Evolutionary conservation across 2,797 vertebrate species (phyloP), one percentile per base, ranked within the genome.

Genomic region (Hipposideros larvatus): DNA sequence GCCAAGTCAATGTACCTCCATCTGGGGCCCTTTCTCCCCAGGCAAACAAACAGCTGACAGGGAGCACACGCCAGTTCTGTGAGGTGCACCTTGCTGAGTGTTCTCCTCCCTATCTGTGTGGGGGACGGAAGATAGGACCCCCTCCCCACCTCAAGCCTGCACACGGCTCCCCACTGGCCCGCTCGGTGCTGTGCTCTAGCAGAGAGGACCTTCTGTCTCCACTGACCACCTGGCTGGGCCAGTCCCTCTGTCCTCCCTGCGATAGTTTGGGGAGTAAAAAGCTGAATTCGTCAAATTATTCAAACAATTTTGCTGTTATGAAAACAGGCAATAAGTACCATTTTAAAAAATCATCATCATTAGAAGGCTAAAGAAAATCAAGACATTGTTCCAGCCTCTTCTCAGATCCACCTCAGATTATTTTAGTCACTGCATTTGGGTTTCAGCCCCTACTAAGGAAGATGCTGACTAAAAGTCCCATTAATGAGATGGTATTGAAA

Each of bases 21-120:
- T 24, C 48, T 37, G 26, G 59, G 14, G 7, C 7, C 9, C 28
- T 28, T 79, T 51, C 19, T 85, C 34, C 21, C 26, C 26, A 53
- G 51, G 68, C 80, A 86, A 59, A 51, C 31, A n/a, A 51, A 28
- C 13, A 21, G 31, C 34, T 31, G 24, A 59, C 41, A 87, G 41
- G 53, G 18, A 1, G 13, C 61, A 31, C 48, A 34, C 31, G 57
- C 22, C 7, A 4, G n/a, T n/a, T 71, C 68, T 43, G 0, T 13
- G 5, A 7, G n/a, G n/a, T 7, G 10, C 28, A n/a, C 28, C n/a
- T 10, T 31, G 19, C 8, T 5, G 15, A n/a, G 46, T 0, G 4
- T 82, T 75, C 74, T 68, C 57, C 59, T 57, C 48, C 41, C 24
- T 2, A 18, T 4, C 53, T 53, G 3, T 37, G 57, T 51, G 53